Conservation (phyloP, 2,797 vertebrate genomes). For the Crocodylus rhombifer region DNA sequence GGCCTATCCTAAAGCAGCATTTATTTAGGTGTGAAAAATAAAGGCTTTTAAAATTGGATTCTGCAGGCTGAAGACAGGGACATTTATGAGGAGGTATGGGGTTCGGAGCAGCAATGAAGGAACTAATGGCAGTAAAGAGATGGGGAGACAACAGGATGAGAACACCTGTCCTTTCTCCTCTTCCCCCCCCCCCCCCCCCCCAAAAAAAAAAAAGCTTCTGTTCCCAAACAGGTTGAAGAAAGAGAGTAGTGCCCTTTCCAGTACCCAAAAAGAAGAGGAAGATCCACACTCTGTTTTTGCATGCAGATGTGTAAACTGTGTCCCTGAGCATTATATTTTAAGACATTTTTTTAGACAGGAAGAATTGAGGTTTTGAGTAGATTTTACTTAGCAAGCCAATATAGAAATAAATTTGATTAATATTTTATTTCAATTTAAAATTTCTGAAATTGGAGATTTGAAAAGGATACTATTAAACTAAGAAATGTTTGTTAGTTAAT, state of each 20-base stretch:
- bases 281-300: background rate
- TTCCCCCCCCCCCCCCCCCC: background rate
- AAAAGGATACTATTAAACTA: background rate
- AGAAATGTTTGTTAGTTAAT: background rate
- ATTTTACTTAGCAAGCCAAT: background rate
- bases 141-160: background rate
- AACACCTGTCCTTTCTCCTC: background rate
- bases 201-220: background rate
- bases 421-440: background rate
- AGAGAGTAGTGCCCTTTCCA: rapidly evolving
- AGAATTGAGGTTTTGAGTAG: background rate
- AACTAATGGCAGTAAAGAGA: background rate
- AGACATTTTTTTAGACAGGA: background rate
- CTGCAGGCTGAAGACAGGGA: background rate
- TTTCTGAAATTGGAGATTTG: background rate
- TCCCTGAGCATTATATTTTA: too few species aligned
- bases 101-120: background rate
- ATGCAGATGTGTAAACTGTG: too few species aligned
- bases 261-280: background rate
- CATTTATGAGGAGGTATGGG: background rate
- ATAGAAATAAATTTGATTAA: background rate
- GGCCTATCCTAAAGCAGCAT: background rate
- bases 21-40: background rate
- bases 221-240: background rate
- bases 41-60: rapidly evolving